These are phyloP conservation scores for Chrysogorgia sp. DNA, from an alignment of 92 coral and sea anemone species.

Conservation along the genomic window DNA sequence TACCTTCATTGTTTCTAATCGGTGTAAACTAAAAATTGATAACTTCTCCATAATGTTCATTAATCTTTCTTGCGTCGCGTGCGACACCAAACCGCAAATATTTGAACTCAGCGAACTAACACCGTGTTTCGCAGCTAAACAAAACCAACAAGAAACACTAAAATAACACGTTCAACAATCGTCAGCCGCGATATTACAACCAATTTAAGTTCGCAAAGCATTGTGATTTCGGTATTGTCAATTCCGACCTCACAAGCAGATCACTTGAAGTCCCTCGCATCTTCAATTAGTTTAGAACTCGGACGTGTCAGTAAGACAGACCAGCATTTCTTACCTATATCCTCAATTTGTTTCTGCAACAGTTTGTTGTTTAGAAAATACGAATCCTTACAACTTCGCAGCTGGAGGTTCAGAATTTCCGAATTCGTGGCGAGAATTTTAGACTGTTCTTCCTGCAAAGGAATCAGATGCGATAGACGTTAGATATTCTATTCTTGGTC, in stretches of 20 bases:
- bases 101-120: slow-evolving; percentile 71
- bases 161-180: not conserved
- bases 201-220: too few species aligned
- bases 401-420: slow-evolving; percentile 86
- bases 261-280: too few species aligned
- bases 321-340: slow-evolving; percentile 72
- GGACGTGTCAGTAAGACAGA: too few species aligned
- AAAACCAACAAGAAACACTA: not conserved
- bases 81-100: slow-evolving; percentile 85
- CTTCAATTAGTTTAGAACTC: too few species aligned
- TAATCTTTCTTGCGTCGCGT: slow-evolving; percentile 93
- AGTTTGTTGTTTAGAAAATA: slow-evolving; percentile 79
- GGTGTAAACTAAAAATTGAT: slow-evolving; percentile 90
- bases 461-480: too few species aligned
- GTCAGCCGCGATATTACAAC: too few species aligned
- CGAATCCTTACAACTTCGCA: slow-evolving; percentile 95
- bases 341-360: slow-evolving; percentile 88
- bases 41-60: slow-evolving; percentile 81
- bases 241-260: too few species aligned
- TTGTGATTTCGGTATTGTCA: too few species aligned
- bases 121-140: slow-evolving; percentile 83
- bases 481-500: too few species aligned
- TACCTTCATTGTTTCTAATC: slow-evolving; percentile 95
- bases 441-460: slow-evolving; percentile 89
- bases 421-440: slow-evolving; percentile 96